A percentile compares a stretch with the other conserved stretches of the same genome.
These are phyloP conservation scores for Microchirus variegatus DNA, from an alignment of 2,797 vertebrate species.

Conservation along the genomic window DNA sequence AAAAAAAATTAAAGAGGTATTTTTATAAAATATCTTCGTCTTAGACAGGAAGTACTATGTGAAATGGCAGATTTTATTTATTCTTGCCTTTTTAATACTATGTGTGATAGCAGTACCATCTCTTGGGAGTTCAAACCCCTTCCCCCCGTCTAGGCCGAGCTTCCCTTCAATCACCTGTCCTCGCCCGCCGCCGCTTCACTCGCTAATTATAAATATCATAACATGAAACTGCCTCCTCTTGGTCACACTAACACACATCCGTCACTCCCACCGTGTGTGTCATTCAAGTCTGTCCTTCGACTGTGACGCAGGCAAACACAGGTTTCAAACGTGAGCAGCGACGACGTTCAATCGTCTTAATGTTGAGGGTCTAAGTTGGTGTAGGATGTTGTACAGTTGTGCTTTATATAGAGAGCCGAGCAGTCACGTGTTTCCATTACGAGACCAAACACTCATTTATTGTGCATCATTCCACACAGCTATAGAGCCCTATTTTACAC, in stretches of 20 bases:
- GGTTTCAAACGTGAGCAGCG: not conserved
- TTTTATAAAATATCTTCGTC: conserved; percentile 81
- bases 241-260: conserved; percentile 34
- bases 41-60: conserved; percentile 65
- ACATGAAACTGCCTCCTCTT: not conserved
- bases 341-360: not conserved
- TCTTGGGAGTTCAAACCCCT: conserved; percentile 44
- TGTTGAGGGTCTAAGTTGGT: not conserved
- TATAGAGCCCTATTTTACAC: not conserved
- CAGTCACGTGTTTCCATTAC: conserved; percentile 5
- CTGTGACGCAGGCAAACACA: conserved; percentile 1
- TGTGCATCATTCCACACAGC: not conserved
- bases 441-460: not conserved
- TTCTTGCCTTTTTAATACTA: conserved; percentile 73
- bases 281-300: not conserved
- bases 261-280: conserved; percentile 27
- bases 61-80: conserved; percentile 72
- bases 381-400: not conserved
- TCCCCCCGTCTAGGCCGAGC: not conserved
- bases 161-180: conserved; percentile 20
- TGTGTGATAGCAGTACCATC: conserved; percentile 65
- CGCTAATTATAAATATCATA: conserved; percentile 56
- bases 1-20: conserved; percentile 75
- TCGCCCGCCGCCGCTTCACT: conserved; percentile 3
- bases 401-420: conserved; percentile 3